Conservation (phyloP, 2,113 vertebrate species). For the Macquaria australasica region DNA sequence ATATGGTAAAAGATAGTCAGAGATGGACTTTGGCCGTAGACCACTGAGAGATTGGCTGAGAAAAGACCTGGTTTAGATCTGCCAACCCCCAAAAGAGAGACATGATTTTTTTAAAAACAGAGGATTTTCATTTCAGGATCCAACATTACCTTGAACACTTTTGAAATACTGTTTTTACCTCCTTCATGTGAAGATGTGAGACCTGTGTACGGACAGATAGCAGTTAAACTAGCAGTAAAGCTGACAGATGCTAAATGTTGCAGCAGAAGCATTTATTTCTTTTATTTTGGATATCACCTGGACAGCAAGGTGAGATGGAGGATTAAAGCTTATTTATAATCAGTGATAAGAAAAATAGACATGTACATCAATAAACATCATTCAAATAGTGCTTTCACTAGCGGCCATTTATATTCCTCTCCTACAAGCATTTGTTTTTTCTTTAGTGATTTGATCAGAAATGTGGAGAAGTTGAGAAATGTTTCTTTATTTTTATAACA, state of each 20-base stretch:
- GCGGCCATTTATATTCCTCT: too few relatives aligned
- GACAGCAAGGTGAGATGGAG: too few relatives aligned
- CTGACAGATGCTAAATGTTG: not conserved
- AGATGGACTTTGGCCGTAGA: not conserved
- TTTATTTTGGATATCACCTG: too few relatives aligned
- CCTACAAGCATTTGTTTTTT: too few relatives aligned
- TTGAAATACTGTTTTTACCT: not conserved
- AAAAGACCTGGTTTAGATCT: too few relatives aligned
- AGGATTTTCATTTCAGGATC: not conserved
- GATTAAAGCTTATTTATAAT: not conserved
- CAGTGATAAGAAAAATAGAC: not conserved
- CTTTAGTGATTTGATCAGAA: too few relatives aligned
- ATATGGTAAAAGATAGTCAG: not conserved
- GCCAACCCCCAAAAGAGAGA: not conserved
- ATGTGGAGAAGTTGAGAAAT: too few relatives aligned
- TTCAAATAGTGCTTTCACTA: too few relatives aligned
- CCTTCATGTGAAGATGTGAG: not conserved
- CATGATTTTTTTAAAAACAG: too few relatives aligned
- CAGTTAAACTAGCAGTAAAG: not conserved
- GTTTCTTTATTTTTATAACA: not conserved
- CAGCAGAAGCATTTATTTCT: too few relatives aligned
- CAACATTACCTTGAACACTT: too few relatives aligned
- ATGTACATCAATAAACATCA: too few relatives aligned
- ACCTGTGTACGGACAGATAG: not conserved
- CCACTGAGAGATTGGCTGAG: not conserved